These are phyloP conservation scores for Perca fluviatilis DNA, from an alignment of 2,113 vertebrate genomes.

Conservation along the genomic window DNA sequence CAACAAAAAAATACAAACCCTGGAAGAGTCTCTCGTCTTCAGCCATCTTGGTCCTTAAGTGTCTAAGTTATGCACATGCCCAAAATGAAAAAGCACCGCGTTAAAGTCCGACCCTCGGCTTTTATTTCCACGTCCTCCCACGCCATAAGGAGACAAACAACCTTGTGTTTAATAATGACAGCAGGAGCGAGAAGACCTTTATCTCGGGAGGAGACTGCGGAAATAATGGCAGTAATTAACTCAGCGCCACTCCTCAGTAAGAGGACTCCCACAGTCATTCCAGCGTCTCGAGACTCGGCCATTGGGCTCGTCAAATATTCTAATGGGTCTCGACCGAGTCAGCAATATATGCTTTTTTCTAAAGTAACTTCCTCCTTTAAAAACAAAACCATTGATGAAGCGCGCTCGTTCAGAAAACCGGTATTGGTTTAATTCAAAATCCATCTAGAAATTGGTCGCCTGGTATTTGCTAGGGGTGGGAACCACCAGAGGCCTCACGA, in stretches of 20 bases:
- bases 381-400: too few relatives aligned
- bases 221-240: slow-evolving; percentile 75
- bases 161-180: slow-evolving; percentile 61
- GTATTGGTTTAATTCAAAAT: too few relatives aligned
- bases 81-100: slow-evolving; percentile 14
- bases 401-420: too few relatives aligned
- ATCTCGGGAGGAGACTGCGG: slow-evolving; percentile 50
- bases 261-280: slow-evolving; percentile 45
- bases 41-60: neutral
- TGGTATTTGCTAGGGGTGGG: too few relatives aligned
- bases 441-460: too few relatives aligned
- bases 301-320: too few relatives aligned
- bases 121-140: slow-evolving; percentile 54
- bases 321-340: too few relatives aligned
- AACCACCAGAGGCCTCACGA: too few relatives aligned
- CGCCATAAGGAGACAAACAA: slow-evolving; percentile 53
- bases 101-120: slow-evolving; percentile 39
- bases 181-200: slow-evolving; percentile 37
- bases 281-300: neutral
- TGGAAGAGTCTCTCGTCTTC: neutral
- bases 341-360: too few relatives aligned
- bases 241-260: slow-evolving; percentile 46
- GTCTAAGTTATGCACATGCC: slow-evolving; percentile 18
- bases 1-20: slow-evolving; percentile 12
- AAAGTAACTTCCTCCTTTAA: too few relatives aligned